Evolutionary conservation across 2,113 vertebrate genomes (phyloP).

Genomic region (Ptilonorhynchus violaceus): DNA sequence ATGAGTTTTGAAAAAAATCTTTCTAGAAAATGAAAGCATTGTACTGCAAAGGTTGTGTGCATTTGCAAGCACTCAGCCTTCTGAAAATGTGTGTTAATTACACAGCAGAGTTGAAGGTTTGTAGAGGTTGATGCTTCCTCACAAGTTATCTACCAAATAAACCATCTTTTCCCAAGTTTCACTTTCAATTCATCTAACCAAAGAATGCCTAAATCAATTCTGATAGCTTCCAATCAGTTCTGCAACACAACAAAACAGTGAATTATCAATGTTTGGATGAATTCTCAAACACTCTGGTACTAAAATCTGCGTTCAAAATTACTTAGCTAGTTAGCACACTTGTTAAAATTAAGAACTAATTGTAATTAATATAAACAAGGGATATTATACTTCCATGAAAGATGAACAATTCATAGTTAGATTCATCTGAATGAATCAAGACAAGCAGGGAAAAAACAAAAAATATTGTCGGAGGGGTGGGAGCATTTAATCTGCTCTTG

Average conservation of each 20-base stretch:
- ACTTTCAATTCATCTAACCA: background rate
- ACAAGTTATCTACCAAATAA: background rate
- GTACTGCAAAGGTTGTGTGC: background rate
- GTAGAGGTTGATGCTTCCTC: background rate
- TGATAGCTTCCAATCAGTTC: background rate
- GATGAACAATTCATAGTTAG: background rate
- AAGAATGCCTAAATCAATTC: background rate
- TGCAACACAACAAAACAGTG: background rate
- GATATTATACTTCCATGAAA: background rate
- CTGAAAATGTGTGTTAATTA: background rate
- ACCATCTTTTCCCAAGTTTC: background rate
- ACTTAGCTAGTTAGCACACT: background rate
- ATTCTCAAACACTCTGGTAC: background rate
- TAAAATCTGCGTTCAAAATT: background rate
- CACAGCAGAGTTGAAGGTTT: background rate
- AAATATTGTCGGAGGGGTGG: background rate
- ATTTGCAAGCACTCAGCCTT: background rate
- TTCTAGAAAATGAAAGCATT: background rate
- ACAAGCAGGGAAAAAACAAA: rapidly evolving
- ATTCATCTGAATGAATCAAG: background rate
- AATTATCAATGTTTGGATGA: background rate
- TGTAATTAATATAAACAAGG: background rate
- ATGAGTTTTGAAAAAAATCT: background rate
- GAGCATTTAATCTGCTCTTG: background rate
- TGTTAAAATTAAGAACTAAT: background rate